Percentiles rank a stretch among this genome's conserved stretches.
phyloP scores from a whole-genome alignment of 2,113 vertebrate genomes.

The Myodes glareolus region DNA sequence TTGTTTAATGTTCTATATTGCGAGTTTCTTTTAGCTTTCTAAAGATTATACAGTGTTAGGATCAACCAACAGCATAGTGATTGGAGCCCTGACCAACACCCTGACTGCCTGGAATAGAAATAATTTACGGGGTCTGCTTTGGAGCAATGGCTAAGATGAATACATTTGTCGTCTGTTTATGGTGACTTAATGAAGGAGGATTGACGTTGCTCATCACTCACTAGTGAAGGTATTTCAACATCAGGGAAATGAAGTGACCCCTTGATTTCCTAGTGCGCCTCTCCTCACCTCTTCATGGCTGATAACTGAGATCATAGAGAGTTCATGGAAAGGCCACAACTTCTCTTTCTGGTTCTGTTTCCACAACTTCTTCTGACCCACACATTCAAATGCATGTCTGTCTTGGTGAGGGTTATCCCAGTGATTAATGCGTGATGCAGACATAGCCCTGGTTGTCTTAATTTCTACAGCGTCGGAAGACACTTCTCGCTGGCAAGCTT shows the following conservation, averaged over 20 bases:
- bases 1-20: neutral
- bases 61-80: neutral
- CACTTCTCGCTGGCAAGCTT: neutral
- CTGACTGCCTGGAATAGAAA: neutral
- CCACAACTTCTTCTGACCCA: neutral
- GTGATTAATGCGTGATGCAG: neutral
- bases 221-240: constrained; percentile 15
- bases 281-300: neutral
- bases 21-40: neutral
- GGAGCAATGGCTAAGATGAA: neutral
- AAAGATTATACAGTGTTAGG: neutral
- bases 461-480: neutral
- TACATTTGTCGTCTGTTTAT: neutral
- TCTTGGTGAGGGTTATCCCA: neutral
- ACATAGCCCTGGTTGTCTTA: neutral
- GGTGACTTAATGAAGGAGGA: neutral
- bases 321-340: neutral
- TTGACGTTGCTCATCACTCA: neutral
- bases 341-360: neutral
- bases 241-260: neutral
- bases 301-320: neutral
- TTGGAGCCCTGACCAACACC: neutral
- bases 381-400: neutral
- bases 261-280: neutral
- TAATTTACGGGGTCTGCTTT: neutral